phyloP scores from a whole-genome alignment of 2,113 vertebrate species.

The Suncus etruscus region DNA sequence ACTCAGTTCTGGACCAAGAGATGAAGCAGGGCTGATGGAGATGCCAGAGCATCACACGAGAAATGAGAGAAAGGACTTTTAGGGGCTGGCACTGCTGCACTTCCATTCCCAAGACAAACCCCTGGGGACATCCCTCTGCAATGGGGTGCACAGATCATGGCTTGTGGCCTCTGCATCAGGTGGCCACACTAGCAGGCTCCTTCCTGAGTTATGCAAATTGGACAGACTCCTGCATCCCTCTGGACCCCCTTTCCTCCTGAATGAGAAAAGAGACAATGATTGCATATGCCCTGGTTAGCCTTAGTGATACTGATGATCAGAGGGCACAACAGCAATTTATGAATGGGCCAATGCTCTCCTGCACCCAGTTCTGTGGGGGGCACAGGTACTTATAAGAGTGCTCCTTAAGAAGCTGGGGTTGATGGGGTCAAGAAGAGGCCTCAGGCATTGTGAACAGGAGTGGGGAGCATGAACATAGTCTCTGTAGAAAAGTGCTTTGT shows the following conservation, averaged over 20 bases:
- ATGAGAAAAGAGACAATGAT: neutral
- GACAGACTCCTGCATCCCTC: neutral
- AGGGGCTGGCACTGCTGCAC: neutral
- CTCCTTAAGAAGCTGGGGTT: neutral
- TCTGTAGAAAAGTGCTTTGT: neutral
- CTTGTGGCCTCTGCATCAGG: neutral
- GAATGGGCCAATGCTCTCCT: no score
- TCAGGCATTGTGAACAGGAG: neutral
- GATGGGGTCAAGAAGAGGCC: neutral
- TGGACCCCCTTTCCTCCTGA: neutral
- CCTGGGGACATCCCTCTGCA: no score
- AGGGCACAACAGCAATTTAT: neutral
- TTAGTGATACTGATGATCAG: neutral
- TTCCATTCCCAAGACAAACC: neutral
- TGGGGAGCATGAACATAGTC: neutral
- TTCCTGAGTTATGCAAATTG: neutral
- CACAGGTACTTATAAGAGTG: neutral
- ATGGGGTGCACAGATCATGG: neutral
- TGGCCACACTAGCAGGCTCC: neutral
- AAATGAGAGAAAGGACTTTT: neutral
- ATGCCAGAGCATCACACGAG: neutral
- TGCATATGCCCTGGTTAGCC: no score
- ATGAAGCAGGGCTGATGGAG: constrained; percentile 16
- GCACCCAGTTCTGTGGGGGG: neutral
- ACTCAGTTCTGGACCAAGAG: neutral